Base-by-base conservation (phyloP, 2,113 vertebrate species). In the Symphodus melops region DNA sequence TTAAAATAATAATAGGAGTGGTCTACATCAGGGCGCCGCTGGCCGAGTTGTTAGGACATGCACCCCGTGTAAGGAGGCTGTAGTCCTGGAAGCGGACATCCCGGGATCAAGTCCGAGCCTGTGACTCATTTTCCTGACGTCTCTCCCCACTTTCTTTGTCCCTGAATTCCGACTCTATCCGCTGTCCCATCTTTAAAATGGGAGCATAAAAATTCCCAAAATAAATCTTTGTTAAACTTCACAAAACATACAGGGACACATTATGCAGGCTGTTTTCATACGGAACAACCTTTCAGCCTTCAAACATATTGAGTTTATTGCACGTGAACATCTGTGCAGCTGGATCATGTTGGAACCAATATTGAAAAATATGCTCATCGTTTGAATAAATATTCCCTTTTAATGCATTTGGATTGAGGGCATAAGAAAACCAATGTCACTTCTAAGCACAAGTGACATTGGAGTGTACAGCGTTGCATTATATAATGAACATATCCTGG, bases 401-500 rank as follows among this genome's bases (percentile, higher is more conserved):
- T 37, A 69, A 69, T 75, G 48, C 46, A 73, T 55, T 49, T 69
- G 25, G 37, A 67, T 16, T 25, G 42, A 11, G 16, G 46, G 46
- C 46, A 48, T 6, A 19, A 16, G 16, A 20, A 20, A 3, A 51
- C n/a, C 48, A 51, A 51, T 51, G 48, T 51, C 19, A 51, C 48
- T 51, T 65, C 39, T 65, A 52, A 54, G 37, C 44, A 65, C 53
- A 76, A 48, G 57, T 75, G 69, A 70, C 68, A 59, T 59, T 77
- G 52, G 39, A 28, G 48, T 77, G 62, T 63, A 64, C 20, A 75
- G 17, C 70, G 48, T 33, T 48, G 56, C 46, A 58, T 72, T 65
- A 69, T 73, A 61, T 76, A 76, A 72, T 68, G 33, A 74, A 68
- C 54, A 21, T 39, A 58, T 57, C 72, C 63, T 48, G 14, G 79